Evolutionary conservation across 2,888 invertebrate genomes (phyloP), one percentile per base, ranked within the genome.

Genomic region (Hydrotaea diabolus): DNA sequence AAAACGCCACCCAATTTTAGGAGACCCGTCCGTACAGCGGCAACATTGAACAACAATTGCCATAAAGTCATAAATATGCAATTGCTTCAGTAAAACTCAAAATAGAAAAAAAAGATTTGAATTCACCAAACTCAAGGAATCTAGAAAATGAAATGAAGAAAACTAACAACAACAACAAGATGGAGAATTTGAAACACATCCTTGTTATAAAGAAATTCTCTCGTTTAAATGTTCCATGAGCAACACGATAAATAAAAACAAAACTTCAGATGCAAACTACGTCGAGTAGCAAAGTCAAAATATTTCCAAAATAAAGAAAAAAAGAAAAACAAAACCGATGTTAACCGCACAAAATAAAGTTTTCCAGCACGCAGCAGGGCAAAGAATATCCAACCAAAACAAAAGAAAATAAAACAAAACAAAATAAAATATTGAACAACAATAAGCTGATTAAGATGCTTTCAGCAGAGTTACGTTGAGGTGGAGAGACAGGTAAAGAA

Each of bases 371-470:
- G 21, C 21, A 21, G 11, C 55, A 55, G 31, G 21, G 21, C 21
- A 23, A 46, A 69, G 11, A 43, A 36, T 46, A 23, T 15, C 2
- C 5, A 69, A 49, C 19, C 31, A 31, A 39, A 39, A 39, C 21
- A 19, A 46, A 57, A 15, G 62, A 66, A 53, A 53, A 66, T n/a
- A n/a, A n/a, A n/a, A n/a, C 21, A 19, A 46, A 57, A 15, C 49
- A 66, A 53, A 53, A 66, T 55, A 74, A 79, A 79, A 31, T 43
- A 55, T 39, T 49, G 76, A 62, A 19, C 19, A 59, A 76, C 80
- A 76, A 71, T 80, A 80, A 80, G 75, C 80, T 66, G 79, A 79
- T 79, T 74, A 79, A 66, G 64, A 64, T 46, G n/a, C 55, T 79
- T 43, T 79, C 53, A 64, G 17, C 39, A 49, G 19, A 13, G 23